Conservation (phyloP, 2,113 vertebrate species). For the Perccottus glenii region DNA sequence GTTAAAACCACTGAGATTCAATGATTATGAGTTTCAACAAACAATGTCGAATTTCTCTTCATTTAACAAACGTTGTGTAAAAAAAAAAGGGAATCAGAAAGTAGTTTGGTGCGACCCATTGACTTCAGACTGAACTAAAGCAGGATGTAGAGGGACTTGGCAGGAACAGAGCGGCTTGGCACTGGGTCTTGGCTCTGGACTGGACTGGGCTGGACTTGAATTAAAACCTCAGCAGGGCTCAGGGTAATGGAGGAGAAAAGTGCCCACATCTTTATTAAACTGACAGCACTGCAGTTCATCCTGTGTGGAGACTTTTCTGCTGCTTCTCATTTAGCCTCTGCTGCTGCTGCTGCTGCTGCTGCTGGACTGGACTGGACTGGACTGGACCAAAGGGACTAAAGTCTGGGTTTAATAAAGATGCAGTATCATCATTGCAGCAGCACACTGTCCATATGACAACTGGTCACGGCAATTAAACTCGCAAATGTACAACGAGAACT, state of each 20-base stretch:
- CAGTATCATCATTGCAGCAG: constrained; percentile 21
- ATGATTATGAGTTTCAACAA: too few relatives aligned
- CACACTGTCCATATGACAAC: constrained; percentile 31
- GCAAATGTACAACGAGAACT: constrained; percentile 1
- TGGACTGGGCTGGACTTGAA: constrained; percentile 44
- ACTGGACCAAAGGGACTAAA: constrained; percentile 1
- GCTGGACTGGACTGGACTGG: constrained; percentile 3
- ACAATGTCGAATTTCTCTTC: too few relatives aligned
- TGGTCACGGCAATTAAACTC: constrained; percentile 33
- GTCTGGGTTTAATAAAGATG: constrained; percentile 22
- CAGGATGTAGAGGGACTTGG: constrained; percentile 50
- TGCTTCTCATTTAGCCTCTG: background rate
- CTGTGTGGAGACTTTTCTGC: too few relatives aligned
- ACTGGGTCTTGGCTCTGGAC: constrained; percentile 37
- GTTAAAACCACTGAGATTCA: too few relatives aligned
- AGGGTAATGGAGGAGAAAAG: constrained; percentile 47
- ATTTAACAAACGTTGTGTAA: too few relatives aligned
- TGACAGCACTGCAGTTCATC: background rate
- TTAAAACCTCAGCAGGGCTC: constrained; percentile 52
- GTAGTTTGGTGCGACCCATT: constrained; percentile 33
- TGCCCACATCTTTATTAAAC: constrained; percentile 42
- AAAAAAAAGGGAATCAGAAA: too few relatives aligned
- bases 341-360: background rate
- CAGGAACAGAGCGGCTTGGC: constrained; percentile 33
- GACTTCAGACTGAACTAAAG: constrained; percentile 33